Evolutionary conservation across 2,888 invertebrate genomes (phyloP).

Genomic region (Rambutsinella grinnellia): DNA sequence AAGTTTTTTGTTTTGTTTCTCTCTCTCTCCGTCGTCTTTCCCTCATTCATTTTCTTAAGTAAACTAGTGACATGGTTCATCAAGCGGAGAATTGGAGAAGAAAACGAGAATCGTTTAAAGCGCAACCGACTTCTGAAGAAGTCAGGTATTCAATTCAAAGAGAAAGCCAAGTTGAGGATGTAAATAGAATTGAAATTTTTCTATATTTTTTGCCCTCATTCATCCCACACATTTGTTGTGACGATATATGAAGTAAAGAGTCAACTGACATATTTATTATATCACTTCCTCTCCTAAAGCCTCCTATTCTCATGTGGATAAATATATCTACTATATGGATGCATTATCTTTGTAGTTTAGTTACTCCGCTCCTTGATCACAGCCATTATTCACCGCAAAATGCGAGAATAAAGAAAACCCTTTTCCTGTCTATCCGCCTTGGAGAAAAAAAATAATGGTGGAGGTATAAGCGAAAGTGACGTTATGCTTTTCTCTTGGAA

Average conservation of each 20-base stretch:
- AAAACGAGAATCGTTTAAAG: conserved; percentile 20
- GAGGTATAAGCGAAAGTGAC: not conserved
- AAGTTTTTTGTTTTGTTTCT: conserved; percentile 27
- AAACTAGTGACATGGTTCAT: conserved; percentile 43
- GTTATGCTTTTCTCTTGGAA: not conserved
- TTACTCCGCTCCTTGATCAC: conserved; percentile 49
- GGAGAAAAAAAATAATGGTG: not conserved
- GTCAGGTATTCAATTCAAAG: not conserved
- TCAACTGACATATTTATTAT: not conserved
- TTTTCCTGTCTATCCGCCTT: conserved; percentile 33
- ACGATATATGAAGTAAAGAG: not conserved
- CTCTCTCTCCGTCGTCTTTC: conserved; percentile 24
- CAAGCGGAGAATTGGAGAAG: conserved; percentile 6
- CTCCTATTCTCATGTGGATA: no score
- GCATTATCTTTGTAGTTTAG: conserved; percentile 39
- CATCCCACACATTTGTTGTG: not conserved
- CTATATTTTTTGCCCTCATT: not conserved
- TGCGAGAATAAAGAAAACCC: conserved; percentile 37
- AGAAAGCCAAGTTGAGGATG: not conserved
- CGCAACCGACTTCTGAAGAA: conserved; percentile 21
- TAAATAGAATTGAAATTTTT: not conserved
- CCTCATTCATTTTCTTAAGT: conserved; percentile 23
- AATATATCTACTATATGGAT: conserved; percentile 11
- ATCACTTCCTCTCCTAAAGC: no score
- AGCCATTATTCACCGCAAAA: conserved; percentile 41